phyloP scores from a whole-genome alignment of 2,797 vertebrate genomes.

The Loris lydekkerianus region DNA sequence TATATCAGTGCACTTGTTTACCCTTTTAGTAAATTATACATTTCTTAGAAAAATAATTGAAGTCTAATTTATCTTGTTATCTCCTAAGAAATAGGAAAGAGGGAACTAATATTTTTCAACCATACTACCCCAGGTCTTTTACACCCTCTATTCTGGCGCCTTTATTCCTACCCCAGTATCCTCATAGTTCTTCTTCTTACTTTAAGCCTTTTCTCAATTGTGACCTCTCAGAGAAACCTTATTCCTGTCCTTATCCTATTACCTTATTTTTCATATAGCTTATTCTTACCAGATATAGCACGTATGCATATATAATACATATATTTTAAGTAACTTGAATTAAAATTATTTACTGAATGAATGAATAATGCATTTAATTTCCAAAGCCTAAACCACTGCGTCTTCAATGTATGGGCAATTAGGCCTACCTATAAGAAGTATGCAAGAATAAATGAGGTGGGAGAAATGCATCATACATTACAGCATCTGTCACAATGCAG shows the following conservation, averaged over 20 bases:
- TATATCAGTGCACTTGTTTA: not conserved
- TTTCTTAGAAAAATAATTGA: not conserved
- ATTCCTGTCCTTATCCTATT: not conserved
- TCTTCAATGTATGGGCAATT: not conserved
- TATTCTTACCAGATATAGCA: not conserved
- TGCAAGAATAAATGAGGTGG: not conserved
- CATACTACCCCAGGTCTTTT: not conserved
- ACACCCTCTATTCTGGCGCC: not conserved
- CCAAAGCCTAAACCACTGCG: not conserved
- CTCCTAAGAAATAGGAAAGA: not conserved
- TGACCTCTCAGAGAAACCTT: not conserved
- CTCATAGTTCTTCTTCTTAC: not conserved
- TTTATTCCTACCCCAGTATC: not conserved
- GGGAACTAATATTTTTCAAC: not conserved
- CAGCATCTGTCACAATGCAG: not conserved
- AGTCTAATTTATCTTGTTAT: not conserved
- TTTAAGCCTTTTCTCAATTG: not conserved
- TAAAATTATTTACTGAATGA: conserved; percentile 9
- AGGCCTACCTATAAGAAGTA: not conserved
- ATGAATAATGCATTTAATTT: not conserved
- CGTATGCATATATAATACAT: not conserved
- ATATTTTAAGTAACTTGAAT: conserved; percentile 13
- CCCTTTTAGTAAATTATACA: not conserved
- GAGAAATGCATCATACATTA: not conserved
- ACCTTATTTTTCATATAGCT: not conserved